Conservation (phyloP, 2,797 vertebrate genomes). For the Myotis daubentonii region DNA sequence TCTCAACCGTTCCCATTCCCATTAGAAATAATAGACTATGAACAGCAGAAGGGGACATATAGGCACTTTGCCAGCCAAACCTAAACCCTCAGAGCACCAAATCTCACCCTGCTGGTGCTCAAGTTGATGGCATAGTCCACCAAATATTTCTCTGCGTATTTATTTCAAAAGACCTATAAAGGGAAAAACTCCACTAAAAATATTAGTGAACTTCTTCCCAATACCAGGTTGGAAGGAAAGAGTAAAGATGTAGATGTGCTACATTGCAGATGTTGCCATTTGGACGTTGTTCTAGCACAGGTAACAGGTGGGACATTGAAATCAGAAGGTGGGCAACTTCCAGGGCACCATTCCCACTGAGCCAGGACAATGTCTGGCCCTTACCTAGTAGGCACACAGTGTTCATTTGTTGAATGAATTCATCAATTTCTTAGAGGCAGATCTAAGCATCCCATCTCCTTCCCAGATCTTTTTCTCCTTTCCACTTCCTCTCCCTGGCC, state of each 20-base stretch:
- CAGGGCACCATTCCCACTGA: background rate
- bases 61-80: background rate
- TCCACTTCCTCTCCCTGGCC: too few relatives aligned
- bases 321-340: background rate
- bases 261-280: background rate
- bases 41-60: background rate
- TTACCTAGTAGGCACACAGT: background rate
- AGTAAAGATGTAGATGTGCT: background rate
- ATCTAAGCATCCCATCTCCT: background rate
- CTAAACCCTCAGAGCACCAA: background rate
- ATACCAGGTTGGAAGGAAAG: background rate
- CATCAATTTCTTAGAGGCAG: background rate
- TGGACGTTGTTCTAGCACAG: background rate
- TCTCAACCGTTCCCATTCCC: background rate
- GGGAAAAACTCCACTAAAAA: background rate
- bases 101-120: background rate
- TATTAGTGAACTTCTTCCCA: conserved; percentile 4
- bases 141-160: conserved; percentile 6
- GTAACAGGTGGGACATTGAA: background rate
- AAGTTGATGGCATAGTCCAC: background rate
- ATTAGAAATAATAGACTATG: background rate
- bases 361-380: background rate
- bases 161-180: conserved; percentile 14
- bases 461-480: background rate
- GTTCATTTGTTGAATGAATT: background rate